Evolutionary conservation across 2,888 invertebrate species (phyloP).

Genomic region (Amaurobius ferox): DNA sequence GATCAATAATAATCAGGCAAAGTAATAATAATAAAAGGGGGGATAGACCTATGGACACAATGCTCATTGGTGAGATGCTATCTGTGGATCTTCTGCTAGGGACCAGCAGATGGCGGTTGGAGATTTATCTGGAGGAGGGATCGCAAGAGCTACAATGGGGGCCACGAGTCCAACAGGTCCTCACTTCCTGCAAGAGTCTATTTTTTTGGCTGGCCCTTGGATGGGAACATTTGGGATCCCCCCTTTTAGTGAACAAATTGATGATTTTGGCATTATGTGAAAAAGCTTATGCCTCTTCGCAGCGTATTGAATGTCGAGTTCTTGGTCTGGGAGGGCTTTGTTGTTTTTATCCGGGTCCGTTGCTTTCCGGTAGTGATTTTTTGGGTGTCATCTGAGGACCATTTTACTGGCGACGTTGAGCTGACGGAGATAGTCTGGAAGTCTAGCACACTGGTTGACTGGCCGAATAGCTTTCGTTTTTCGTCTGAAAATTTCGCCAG

Average conservation of each 20-base stretch:
- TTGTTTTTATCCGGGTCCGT: constrained; percentile 20
- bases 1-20: constrained; percentile 69
- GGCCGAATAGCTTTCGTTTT: too few species aligned
- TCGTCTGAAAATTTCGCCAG: too few species aligned
- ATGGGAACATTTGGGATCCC: constrained; percentile 53
- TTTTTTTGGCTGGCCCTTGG: constrained; percentile 17
- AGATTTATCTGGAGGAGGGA: constrained; percentile 53
- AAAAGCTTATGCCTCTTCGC: constrained; percentile 20
- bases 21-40: constrained; percentile 53
- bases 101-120: constrained; percentile 59
- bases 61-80: constrained; percentile 58
- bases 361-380: constrained; percentile 32
- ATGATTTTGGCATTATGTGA: constrained; percentile 68
- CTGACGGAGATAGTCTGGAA: neutral
- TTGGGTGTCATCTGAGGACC: neutral
- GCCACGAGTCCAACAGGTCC: constrained; percentile 69
- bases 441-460: neutral
- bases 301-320: constrained; percentile 43
- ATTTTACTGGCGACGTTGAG: neutral
- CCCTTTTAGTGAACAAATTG: constrained; percentile 63
- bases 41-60: constrained; percentile 41
- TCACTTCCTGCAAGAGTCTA: constrained; percentile 42
- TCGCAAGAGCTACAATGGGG: constrained; percentile 45
- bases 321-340: constrained; percentile 23
- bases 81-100: constrained; percentile 32